phyloP scores from a whole-genome alignment of 1,140 invertebrate species.

The Neodiprion lecontei region DNA sequence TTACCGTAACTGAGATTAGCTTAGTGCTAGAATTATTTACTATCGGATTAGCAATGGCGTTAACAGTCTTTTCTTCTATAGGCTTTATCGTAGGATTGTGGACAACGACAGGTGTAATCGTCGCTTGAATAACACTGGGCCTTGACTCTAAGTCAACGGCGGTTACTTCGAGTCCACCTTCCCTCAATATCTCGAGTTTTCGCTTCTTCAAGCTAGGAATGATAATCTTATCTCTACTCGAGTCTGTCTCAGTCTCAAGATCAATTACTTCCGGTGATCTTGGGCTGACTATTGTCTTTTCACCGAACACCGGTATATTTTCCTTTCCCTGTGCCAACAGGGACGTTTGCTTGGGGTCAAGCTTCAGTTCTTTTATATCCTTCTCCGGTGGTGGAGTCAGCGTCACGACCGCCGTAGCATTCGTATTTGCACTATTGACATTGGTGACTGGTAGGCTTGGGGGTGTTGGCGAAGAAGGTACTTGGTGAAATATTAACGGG shows the following conservation, averaged over 20 bases:
- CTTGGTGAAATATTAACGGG: conserved; percentile 53
- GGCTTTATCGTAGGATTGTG: conserved; percentile 42
- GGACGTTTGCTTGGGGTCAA: conserved; percentile 52
- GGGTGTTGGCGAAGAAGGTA: conserved; percentile 47
- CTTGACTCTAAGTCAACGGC: conserved; percentile 59
- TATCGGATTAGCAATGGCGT: conserved; percentile 25
- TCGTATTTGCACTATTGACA: conserved; percentile 50
- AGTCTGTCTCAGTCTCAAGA: conserved; percentile 60
- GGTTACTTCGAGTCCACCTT: conserved; percentile 76
- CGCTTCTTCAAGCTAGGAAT: conserved; percentile 69
- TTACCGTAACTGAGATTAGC: conserved; percentile 63
- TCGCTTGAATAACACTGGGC: conserved; percentile 48
- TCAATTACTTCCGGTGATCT: conserved; percentile 72
- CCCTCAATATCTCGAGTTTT: conserved; percentile 76
- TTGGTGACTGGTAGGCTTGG: conserved; percentile 37
- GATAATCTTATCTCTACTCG: conserved; percentile 52
- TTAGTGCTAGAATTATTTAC: conserved; percentile 46
- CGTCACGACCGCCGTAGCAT: conserved; percentile 53
- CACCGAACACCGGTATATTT: conserved; percentile 62
- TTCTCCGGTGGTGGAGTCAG: conserved; percentile 55
- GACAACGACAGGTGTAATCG: conserved; percentile 48
- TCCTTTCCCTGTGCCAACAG: conserved; percentile 64
- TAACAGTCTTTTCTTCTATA: conserved; percentile 38
- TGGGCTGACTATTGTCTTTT: conserved; percentile 52
- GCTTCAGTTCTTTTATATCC: conserved; percentile 55